phyloP scores from a whole-genome alignment of 2,888 invertebrate genomes.

The Pyrgus malvae region DNA sequence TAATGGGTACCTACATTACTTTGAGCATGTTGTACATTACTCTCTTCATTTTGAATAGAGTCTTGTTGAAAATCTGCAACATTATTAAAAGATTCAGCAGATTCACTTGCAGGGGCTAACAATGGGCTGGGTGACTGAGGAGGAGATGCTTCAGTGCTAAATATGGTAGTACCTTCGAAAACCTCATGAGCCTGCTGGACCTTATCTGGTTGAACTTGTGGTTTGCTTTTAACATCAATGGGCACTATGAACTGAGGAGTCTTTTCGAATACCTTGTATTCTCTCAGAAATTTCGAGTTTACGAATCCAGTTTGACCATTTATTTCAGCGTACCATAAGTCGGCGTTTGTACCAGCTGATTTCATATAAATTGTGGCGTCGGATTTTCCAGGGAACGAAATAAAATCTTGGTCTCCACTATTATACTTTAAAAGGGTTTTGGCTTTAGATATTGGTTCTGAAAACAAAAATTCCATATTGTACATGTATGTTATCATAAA shows the following conservation, averaged over 20 bases:
- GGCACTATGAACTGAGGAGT: slow-evolving; percentile 59
- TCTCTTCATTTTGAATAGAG: slow-evolving; percentile 1
- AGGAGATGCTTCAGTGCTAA: slow-evolving; percentile 52
- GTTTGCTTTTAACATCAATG: slow-evolving; percentile 38
- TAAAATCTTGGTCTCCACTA: slow-evolving; percentile 76
- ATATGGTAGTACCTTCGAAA: slow-evolving; percentile 86
- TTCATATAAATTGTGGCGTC: slow-evolving; percentile 86
- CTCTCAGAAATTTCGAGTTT: slow-evolving; percentile 81
- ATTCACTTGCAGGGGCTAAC: slow-evolving; percentile 34
- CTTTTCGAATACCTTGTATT: slow-evolving; percentile 76
- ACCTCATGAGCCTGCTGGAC: slow-evolving; percentile 74
- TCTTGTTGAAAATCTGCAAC: background rate
- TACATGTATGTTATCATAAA: slow-evolving; percentile 25
- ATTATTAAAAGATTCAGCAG: slow-evolving; percentile 1
- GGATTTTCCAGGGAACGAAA: slow-evolving; percentile 83
- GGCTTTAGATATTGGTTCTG: slow-evolving; percentile 84
- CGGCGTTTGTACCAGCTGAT: slow-evolving; percentile 82
- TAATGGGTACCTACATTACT: background rate
- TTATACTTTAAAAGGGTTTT: slow-evolving; percentile 81
- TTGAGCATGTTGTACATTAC: slow-evolving; percentile 1
- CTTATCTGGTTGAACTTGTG: slow-evolving; percentile 60
- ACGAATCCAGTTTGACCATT: slow-evolving; percentile 86
- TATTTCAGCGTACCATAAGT: slow-evolving; percentile 87
- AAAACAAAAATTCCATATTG: slow-evolving; percentile 39
- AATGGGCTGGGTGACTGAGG: slow-evolving; percentile 36